Percentiles rank a stretch among this genome's conserved stretches.
Conservation (phyloP, 2,113 vertebrate species). For the Strigops habroptila region DNA sequence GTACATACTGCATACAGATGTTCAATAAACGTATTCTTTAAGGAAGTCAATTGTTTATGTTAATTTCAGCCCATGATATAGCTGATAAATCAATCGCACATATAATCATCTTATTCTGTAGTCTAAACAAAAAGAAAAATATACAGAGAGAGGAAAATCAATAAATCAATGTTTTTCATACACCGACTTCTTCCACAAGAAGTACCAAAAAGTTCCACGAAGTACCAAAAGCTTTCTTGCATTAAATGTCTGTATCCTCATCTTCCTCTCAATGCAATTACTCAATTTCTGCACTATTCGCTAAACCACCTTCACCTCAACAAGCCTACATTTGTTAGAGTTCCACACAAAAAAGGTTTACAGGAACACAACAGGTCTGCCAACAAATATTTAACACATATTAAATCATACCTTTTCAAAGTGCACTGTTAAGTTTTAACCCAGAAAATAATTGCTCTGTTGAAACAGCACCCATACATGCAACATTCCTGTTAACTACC, state of each 20-base stretch:
- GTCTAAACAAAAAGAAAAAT: background rate
- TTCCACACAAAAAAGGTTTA: background rate
- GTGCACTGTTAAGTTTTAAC: background rate
- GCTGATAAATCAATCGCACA: background rate
- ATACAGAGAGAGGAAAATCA: background rate
- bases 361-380: background rate
- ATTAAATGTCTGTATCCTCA: background rate
- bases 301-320: background rate
- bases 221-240: background rate
- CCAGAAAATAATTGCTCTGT: background rate
- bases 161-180: background rate
- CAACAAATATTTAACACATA: background rate
- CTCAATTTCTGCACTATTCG: background rate
- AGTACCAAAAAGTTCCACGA: background rate
- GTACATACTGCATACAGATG: background rate
- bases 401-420: background rate
- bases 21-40: background rate
- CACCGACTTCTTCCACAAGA: background rate
- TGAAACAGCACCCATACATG: background rate
- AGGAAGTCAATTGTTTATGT: background rate
- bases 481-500: constrained; percentile 70
- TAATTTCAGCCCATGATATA: background rate
- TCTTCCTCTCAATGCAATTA: background rate
- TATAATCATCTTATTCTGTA: background rate
- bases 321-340: background rate